Evolutionary conservation across 2,888 invertebrate species (phyloP), one percentile per base, ranked within the genome.

Genomic region (Drosophila paucipuncta): DNA sequence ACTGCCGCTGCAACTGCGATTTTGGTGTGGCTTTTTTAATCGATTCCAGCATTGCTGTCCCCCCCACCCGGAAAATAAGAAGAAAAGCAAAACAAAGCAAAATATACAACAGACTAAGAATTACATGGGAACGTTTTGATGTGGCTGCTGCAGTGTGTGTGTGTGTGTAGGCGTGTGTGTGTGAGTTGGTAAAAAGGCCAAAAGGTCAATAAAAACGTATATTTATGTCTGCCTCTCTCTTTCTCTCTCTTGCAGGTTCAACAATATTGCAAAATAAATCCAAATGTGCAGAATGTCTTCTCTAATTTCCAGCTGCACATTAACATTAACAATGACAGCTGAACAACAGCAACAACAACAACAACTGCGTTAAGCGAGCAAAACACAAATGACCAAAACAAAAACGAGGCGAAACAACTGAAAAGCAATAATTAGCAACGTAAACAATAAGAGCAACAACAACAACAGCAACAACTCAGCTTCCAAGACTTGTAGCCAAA

Each of bases 361-460:
- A 52, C 43, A 49, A n/a, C 11, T 53, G 10, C 33, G n/a, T 50
- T 55, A 47, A 47, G 37, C 37, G 37, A 41, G 25, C 47, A 59
- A 61, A 11, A 60, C 16, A 60, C 55, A 52, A 78, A 80, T 80
- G 71, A 72, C 53, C 59, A 80, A 79, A 35, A 68, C 68, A 52
- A 70, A 76, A 52, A 25, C 31, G 28, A 41, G 18, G 13, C 61
- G 47, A 53, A 66, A 66, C 57, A 80, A 84, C 69, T 35, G 61
- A 78, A 61, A 85, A 85, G 88, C 92, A 90, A 90, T 91, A 91
- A 90, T 55, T 74, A 82, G 82, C 70, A 62, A 82, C 47, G n/a
- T 76, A 73, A 62, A 41, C 66, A 75, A 71, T 28, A 39, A 53
- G 13, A 47, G 47, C n/a, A 52, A 60, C 70, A 63, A 37, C 3